phyloP scores from a whole-genome alignment of 2,113 vertebrate genomes.

The Paradoxurus hermaphroditus region DNA sequence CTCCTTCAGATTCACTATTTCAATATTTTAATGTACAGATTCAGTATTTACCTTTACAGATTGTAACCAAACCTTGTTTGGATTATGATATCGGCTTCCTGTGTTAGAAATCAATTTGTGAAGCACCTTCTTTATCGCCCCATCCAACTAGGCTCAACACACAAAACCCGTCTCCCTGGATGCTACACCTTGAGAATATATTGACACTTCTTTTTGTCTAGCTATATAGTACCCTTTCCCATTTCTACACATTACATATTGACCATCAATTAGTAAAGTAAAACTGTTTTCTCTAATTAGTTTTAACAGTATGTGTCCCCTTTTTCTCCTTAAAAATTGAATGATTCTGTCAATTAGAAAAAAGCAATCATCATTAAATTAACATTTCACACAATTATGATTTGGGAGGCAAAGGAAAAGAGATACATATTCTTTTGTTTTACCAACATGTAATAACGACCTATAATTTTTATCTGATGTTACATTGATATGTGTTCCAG shows the following conservation, averaged over 20 bases:
- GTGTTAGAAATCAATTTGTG: neutral
- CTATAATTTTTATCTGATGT: neutral
- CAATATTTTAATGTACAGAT: neutral
- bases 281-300: neutral
- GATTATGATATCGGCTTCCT: neutral
- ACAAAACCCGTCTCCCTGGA: fast-evolving
- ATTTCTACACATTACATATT: neutral
- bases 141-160: neutral
- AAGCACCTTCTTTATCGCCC: neutral
- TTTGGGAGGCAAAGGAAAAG: neutral
- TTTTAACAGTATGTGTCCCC: neutral
- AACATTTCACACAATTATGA: neutral
- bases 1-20: neutral
- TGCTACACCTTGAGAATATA: neutral
- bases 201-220: neutral
- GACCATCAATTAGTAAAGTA: neutral
- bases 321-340: neutral
- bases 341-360: neutral
- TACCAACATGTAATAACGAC: neutral
- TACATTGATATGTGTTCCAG: neutral
- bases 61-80: neutral
- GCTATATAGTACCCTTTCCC: neutral
- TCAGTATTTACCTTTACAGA: neutral
- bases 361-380: neutral
- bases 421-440: neutral